Evolutionary conservation across 2,888 invertebrate species (phyloP).

Genomic region (Strigamia maritima): DNA sequence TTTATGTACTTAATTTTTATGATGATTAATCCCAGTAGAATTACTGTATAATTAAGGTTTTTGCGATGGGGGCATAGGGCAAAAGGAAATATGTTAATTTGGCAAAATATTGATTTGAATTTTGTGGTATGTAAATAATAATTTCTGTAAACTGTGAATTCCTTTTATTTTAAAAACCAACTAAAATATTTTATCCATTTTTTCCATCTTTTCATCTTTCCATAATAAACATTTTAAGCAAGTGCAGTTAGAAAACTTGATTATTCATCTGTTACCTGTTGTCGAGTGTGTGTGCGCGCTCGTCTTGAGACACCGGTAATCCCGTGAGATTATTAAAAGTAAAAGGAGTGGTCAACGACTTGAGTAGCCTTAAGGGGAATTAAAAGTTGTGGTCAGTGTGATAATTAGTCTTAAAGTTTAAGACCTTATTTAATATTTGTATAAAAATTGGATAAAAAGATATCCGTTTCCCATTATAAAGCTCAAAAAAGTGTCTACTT

Average conservation of each 20-base stretch:
- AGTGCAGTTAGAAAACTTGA: background rate
- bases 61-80: too few species aligned
- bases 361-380: constrained; percentile 32
- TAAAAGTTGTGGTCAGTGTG: constrained; percentile 31
- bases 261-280: constrained; percentile 24
- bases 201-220: too few species aligned
- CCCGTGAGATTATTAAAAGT: constrained; percentile 29
- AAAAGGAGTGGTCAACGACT: constrained; percentile 24
- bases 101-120: too few species aligned
- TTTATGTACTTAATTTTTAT: too few species aligned
- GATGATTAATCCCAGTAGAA: too few species aligned
- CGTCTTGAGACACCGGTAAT: constrained; percentile 16
- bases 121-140: too few species aligned
- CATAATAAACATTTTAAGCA: background rate
- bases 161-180: too few species aligned
- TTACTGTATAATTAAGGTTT: too few species aligned
- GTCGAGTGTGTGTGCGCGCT: constrained; percentile 1
- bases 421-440: constrained; percentile 8
- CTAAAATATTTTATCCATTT: too few species aligned
- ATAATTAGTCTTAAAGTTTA: constrained; percentile 32
- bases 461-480: background rate
- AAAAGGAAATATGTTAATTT: too few species aligned
- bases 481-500: too few species aligned
- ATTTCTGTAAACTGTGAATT: too few species aligned
- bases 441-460: background rate